Conservation (phyloP, 2,113 vertebrate species). For the Trachemys scripta region DNA sequence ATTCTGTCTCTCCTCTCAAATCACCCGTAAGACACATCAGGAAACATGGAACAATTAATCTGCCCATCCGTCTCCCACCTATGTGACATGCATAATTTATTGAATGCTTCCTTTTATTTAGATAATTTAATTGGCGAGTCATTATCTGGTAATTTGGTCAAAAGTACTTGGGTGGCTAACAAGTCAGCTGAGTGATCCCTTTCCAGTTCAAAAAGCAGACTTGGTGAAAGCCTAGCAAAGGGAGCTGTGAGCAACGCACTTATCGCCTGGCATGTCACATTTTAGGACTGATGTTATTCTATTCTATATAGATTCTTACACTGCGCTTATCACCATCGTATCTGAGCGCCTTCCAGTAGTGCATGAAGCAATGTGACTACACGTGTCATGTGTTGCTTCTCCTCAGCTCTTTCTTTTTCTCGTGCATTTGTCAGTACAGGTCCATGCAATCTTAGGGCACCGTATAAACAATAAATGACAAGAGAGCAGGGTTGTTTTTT, state of each 20-base stretch:
- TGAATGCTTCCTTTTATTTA: neutral
- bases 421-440: neutral
- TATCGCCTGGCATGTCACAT: neutral
- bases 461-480: neutral
- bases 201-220: neutral
- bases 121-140: neutral
- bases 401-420: neutral
- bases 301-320: neutral
- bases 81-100: neutral
- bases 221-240: slow-evolving; percentile 35
- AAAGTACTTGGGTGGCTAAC: slow-evolving; percentile 31
- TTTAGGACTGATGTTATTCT: neutral
- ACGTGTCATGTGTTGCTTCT: neutral
- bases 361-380: neutral
- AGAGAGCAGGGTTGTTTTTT: neutral
- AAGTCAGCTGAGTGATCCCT: neutral
- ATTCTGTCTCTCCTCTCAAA: slow-evolving; percentile 16
- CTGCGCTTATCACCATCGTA: neutral
- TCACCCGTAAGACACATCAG: neutral
- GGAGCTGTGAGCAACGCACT: neutral
- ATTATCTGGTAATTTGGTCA: neutral
- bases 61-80: neutral
- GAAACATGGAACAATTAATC: slow-evolving; percentile 37
- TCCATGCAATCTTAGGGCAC: neutral
- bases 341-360: neutral